Evolutionary conservation across 1,140 invertebrate species (phyloP).

Genomic region (Scaptomyza hsui): DNA sequence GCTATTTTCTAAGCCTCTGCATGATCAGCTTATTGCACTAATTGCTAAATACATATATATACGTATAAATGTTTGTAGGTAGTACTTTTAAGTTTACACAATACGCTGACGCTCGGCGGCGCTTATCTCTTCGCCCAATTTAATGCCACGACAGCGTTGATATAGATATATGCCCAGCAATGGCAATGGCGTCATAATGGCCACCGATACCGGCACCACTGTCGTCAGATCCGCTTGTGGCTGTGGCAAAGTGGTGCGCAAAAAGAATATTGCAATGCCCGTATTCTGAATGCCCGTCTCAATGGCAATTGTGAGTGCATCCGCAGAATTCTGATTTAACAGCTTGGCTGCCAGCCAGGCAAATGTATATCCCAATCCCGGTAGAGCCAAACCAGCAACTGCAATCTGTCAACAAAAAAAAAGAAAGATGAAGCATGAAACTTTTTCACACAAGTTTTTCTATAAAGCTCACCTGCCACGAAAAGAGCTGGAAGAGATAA

Average conservation of each 20-base stretch:
- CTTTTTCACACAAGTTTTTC: too few relatives aligned
- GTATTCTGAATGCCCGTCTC: constrained; percentile 98
- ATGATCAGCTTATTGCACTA: not conserved
- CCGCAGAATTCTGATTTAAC: constrained; percentile 86
- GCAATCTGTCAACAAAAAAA: constrained; percentile 87
- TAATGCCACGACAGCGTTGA: constrained; percentile 35
- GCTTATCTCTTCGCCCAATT: not conserved
- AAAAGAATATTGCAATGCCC: constrained; percentile 93
- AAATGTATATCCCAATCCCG: constrained; percentile 93
- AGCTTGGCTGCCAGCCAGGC: constrained; percentile 88
- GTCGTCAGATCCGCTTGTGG: constrained; percentile 93
- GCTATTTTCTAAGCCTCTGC: too few relatives aligned
- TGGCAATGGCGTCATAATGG: constrained; percentile 97
- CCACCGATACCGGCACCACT: constrained; percentile 94
- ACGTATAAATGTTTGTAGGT: too few relatives aligned
- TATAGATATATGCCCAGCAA: constrained; percentile 85
- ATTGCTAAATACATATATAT: too few relatives aligned
- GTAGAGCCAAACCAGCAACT: constrained; percentile 92
- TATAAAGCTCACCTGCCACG: constrained; percentile 94
- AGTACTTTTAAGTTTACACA: constrained; percentile 27
- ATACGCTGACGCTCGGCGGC: constrained; percentile 51
- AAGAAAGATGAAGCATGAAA: not conserved
- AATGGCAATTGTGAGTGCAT: constrained; percentile 93
- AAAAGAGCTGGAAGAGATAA: constrained; percentile 95
- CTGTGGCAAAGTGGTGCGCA: constrained; percentile 88